Evolutionary conservation across 2,113 vertebrate species (phyloP).

Genomic region (Chloroceryle aenea): DNA sequence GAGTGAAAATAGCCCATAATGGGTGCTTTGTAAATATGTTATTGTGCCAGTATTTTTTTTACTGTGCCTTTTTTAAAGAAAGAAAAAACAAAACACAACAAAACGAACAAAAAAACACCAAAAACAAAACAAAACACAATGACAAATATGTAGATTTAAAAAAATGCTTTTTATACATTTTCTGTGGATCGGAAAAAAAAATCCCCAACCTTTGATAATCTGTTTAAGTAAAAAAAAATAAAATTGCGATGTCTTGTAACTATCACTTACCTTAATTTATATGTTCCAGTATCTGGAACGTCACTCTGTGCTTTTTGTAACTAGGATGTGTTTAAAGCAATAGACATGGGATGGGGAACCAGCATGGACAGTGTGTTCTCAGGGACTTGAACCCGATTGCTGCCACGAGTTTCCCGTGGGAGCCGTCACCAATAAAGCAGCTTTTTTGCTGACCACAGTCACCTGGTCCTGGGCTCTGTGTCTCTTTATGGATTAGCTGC

Average conservation of each 20-base stretch:
- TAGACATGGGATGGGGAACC: conserved; percentile 42
- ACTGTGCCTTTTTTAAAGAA: conserved; percentile 80
- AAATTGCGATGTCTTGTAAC: conserved; percentile 70
- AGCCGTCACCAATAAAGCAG: conserved; percentile 86
- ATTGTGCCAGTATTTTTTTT: conserved; percentile 90
- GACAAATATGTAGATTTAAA: conserved; percentile 62
- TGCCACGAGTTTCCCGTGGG: conserved; percentile 80
- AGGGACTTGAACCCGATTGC: conserved; percentile 88
- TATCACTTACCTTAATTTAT: conserved; percentile 81
- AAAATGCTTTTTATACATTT: conserved; percentile 73
- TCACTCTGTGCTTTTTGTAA: conserved; percentile 49
- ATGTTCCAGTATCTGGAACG: conserved; percentile 90
- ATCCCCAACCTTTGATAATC: conserved; percentile 63
- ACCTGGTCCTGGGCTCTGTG: conserved; percentile 1
- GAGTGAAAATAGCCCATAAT: conserved; percentile 91
- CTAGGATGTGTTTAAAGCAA: conserved; percentile 54
- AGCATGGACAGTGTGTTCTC: conserved; percentile 80
- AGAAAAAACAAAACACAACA: not conserved
- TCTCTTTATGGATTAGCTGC: conserved; percentile 32
- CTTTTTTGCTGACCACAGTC: conserved; percentile 79
- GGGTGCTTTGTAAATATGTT: conserved; percentile 89
- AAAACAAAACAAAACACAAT: not conserved
- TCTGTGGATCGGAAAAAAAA: conserved; percentile 83
- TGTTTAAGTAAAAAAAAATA: conserved; percentile 53
- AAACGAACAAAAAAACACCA: not conserved